Percentiles rank a stretch among this genome's conserved stretches.
phyloP scores from a whole-genome alignment of 2,113 vertebrate species.

The Nymphicus hollandicus region DNA sequence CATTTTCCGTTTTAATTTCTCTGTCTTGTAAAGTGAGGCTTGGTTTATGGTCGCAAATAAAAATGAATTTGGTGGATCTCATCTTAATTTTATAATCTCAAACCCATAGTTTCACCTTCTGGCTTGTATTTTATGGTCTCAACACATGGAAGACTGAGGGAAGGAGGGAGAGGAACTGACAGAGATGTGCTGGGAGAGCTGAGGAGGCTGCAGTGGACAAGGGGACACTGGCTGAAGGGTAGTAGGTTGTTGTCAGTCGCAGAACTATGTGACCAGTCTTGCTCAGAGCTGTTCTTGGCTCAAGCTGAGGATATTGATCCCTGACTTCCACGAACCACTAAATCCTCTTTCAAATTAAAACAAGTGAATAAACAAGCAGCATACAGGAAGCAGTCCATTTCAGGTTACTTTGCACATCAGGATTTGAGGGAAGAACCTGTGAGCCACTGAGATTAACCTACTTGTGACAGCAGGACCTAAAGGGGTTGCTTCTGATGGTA shows the following conservation, averaged over 20 bases:
- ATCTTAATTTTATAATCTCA: constrained; percentile 41
- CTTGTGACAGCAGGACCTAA: background rate
- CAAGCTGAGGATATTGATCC: background rate
- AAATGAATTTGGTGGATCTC: constrained; percentile 53
- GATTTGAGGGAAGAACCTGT: background rate
- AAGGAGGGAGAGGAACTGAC: background rate
- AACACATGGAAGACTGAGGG: background rate
- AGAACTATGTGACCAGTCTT: background rate
- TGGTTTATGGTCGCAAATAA: constrained; percentile 65
- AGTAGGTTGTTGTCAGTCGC: background rate
- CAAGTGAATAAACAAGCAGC: constrained; percentile 25
- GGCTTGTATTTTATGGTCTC: background rate
- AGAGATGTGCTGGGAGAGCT: background rate
- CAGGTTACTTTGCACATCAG: background rate
- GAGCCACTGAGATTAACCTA: background rate
- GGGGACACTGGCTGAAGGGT: background rate
- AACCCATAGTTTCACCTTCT: constrained; percentile 22
- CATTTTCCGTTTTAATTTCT: constrained; percentile 63
- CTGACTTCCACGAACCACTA: background rate
- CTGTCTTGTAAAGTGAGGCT: constrained; percentile 48
- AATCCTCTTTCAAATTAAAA: constrained; percentile 47
- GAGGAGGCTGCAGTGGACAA: background rate
- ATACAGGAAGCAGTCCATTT: background rate
- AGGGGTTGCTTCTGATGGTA: background rate
- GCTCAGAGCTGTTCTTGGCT: constrained; percentile 23